Percentiles rank a stretch among this genome's conserved stretches.
Evolutionary conservation across 1,140 invertebrate genomes (phyloP).

Genomic region (Anoplophora glabripennis): DNA sequence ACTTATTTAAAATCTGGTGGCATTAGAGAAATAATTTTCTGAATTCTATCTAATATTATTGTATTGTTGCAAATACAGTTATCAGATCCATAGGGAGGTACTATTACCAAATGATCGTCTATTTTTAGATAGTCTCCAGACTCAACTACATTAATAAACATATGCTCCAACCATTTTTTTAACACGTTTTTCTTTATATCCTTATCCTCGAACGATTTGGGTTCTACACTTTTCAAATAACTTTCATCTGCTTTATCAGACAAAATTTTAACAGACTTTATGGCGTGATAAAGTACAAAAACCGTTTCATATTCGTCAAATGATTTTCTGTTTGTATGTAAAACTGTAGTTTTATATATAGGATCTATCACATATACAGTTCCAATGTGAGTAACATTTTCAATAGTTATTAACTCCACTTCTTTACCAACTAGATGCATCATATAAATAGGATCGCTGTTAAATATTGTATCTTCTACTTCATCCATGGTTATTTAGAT

Average conservation of each 20-base stretch:
- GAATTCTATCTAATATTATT: constrained; percentile 42
- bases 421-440: constrained; percentile 34
- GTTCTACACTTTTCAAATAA: constrained; percentile 17
- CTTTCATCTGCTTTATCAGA: constrained; percentile 25
- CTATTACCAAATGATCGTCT: constrained; percentile 40
- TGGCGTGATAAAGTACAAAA: constrained; percentile 32
- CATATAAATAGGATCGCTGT: constrained; percentile 28
- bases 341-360: constrained; percentile 40
- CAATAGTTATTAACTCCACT: constrained; percentile 34
- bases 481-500: background rate
- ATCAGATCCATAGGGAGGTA: constrained; percentile 40
- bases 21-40: constrained; percentile 41
- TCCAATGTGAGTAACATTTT: constrained; percentile 29
- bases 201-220: background rate
- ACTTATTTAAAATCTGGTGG: constrained; percentile 33
- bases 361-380: constrained; percentile 41
- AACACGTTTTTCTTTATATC: constrained; percentile 24
- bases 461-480: constrained; percentile 14
- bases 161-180: constrained; percentile 42
- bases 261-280: constrained; percentile 32
- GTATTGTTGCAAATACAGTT: constrained; percentile 43
- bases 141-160: constrained; percentile 40
- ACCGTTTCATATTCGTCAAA: constrained; percentile 24
- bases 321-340: constrained; percentile 19
- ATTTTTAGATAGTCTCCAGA: constrained; percentile 38